These are phyloP conservation scores for Ceratosolen solmsi DNA, from an alignment of 1,140 invertebrate species.

Conservation along the genomic window DNA sequence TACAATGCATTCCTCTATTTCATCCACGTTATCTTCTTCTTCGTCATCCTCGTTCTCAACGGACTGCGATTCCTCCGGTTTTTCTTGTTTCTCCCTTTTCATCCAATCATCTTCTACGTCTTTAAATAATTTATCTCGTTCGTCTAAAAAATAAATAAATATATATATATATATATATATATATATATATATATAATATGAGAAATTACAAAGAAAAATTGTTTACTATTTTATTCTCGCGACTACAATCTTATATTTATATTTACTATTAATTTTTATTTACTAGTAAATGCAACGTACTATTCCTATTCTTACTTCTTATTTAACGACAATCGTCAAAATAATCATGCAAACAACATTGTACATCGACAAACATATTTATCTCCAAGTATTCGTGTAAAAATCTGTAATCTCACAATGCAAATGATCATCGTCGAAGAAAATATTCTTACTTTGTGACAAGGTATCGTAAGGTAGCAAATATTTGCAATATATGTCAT, in stretches of 20 bases:
- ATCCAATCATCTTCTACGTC: slow-evolving; percentile 86
- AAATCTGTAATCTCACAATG: too few species aligned
- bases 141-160: slow-evolving; percentile 75
- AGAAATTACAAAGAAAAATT: too few species aligned
- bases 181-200: not conserved
- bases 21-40: slow-evolving; percentile 75
- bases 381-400: too few species aligned
- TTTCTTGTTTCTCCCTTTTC: slow-evolving; percentile 75
- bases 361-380: too few species aligned
- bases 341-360: too few species aligned
- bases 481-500: slow-evolving; percentile 95
- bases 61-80: slow-evolving; percentile 73
- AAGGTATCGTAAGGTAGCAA: slow-evolving; percentile 92
- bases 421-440: too few species aligned
- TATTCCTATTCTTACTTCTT: too few species aligned
- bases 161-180: not conserved
- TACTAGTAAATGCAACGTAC: too few species aligned
- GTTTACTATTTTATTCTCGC: too few species aligned
- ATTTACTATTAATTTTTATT: too few species aligned
- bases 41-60: slow-evolving; percentile 78
- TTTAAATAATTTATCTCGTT: slow-evolving; percentile 81
- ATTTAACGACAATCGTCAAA: too few species aligned
- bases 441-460: slow-evolving; percentile 77
- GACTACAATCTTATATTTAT: too few species aligned
- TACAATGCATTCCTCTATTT: slow-evolving; percentile 86